Percentiles rank a stretch among this genome's conserved stretches.
phyloP scores from a whole-genome alignment of 2,888 invertebrate genomes.

The Cosmia pyralina region DNA sequence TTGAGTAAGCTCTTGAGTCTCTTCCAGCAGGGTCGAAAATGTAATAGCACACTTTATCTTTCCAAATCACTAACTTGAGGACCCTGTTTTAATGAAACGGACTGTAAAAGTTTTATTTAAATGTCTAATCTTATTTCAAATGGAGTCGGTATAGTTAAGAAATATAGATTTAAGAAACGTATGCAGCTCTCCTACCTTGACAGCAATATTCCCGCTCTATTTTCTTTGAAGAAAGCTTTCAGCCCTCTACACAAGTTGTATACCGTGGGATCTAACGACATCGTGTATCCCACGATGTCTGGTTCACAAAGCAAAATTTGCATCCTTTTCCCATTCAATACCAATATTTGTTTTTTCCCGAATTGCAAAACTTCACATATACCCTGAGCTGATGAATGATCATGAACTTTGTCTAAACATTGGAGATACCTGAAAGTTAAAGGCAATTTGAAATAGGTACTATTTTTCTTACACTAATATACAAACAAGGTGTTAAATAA shows the following conservation, averaged over 20 bases:
- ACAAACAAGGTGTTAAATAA: background rate
- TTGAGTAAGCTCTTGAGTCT: conserved; percentile 87
- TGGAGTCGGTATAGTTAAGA: too few relatives aligned
- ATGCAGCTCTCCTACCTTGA: conserved; percentile 74
- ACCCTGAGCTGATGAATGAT: conserved; percentile 86
- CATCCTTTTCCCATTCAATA: conserved; percentile 84
- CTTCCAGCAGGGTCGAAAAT: conserved; percentile 92
- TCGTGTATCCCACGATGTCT: conserved; percentile 86
- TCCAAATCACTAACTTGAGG: conserved; percentile 90
- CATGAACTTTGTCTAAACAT: conserved; percentile 84
- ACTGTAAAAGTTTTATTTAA: too few relatives aligned
- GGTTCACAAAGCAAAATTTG: conserved; percentile 84
- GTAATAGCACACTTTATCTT: conserved; percentile 90
- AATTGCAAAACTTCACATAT: conserved; percentile 87
- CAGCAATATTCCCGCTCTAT: conserved; percentile 88
- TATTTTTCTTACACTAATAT: background rate
- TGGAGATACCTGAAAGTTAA: conserved; percentile 79
- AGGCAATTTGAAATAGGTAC: background rate
- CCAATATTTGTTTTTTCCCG: conserved; percentile 83
- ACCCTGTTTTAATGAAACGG: conserved; percentile 71
- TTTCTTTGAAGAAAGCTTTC: conserved; percentile 89
- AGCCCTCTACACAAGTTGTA: conserved; percentile 89
- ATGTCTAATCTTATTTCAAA: too few relatives aligned
- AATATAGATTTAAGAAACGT: background rate
- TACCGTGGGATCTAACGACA: conserved; percentile 85